Evolutionary conservation across 1,140 invertebrate genomes (phyloP).

Genomic region (Platorchestia sp.): DNA sequence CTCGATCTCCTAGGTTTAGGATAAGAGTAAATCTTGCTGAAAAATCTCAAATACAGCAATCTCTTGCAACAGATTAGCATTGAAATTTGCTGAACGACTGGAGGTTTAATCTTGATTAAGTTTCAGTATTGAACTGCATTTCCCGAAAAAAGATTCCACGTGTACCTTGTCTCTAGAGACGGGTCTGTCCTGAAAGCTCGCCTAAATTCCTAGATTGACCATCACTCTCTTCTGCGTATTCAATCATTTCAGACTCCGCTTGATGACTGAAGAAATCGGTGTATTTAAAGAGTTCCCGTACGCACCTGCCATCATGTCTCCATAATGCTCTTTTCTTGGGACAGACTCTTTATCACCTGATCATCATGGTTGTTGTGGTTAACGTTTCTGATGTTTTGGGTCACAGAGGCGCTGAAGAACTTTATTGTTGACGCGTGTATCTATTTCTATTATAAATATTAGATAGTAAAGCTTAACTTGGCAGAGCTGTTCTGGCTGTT

Average conservation of each 20-base stretch:
- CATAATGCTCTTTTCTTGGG: background rate
- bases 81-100: background rate
- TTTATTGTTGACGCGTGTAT: conserved; percentile 31
- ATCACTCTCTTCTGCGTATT: background rate
- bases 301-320: background rate
- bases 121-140: background rate
- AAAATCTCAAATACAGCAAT: background rate
- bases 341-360: background rate
- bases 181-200: background rate
- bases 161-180: background rate
- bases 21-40: background rate
- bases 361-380: conserved; percentile 43
- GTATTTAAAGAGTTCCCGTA: background rate
- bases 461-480: conserved; percentile 3
- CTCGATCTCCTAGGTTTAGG: background rate
- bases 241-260: background rate
- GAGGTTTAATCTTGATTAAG: background rate
- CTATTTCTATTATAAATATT: conserved; percentile 21
- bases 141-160: background rate
- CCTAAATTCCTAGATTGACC: background rate
- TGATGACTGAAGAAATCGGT: background rate
- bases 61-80: background rate
- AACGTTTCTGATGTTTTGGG: conserved; percentile 6
- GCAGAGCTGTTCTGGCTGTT: background rate
- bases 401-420: conserved; percentile 2